phyloP scores from a whole-genome alignment of 2,113 vertebrate genomes.

The Xenopus tropicalis region DNA sequence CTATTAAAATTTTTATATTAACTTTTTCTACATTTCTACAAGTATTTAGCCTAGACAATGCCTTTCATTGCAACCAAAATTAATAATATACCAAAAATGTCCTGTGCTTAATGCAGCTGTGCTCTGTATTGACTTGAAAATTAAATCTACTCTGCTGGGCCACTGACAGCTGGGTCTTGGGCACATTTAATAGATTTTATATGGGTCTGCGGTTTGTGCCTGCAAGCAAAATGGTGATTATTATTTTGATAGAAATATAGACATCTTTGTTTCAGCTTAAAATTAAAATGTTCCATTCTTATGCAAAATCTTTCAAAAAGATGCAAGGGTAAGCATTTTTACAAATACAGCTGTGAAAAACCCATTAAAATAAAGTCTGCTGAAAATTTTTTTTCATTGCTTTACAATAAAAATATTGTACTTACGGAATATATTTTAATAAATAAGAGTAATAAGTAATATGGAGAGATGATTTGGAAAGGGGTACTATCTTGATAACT shows the following conservation, averaged over 20 bases:
- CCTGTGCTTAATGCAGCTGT: conserved; percentile 74
- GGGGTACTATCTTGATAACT: conserved; percentile 13
- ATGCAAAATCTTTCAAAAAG: conserved; percentile 27
- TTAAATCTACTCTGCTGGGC: conserved; percentile 70
- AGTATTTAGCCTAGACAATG: conserved; percentile 45
- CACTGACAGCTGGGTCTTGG: conserved; percentile 77
- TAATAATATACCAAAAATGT: conserved; percentile 74
- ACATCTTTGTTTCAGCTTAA: conserved; percentile 42
- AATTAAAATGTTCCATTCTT: conserved; percentile 36
- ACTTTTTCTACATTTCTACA: too few species aligned
- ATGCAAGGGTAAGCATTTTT: conserved; percentile 38
- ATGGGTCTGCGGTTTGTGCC: conserved; percentile 62
- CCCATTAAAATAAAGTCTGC: not conserved
- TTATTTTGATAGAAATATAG: conserved; percentile 66
- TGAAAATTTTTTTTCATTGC: conserved; percentile 26
- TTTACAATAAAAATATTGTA: conserved; percentile 36
- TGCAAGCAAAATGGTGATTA: conserved; percentile 70
- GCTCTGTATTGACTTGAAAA: conserved; percentile 77
- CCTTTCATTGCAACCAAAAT: conserved; percentile 71
- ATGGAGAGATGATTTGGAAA: conserved; percentile 17
- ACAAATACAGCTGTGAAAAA: conserved; percentile 16
- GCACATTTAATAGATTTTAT: conserved; percentile 71
- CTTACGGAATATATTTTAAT: conserved; percentile 35
- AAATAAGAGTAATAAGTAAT: conserved; percentile 31
- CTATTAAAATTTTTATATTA: too few species aligned